phyloP scores from a whole-genome alignment of 2,888 invertebrate species.

The Lacanobia wlatinum region DNA sequence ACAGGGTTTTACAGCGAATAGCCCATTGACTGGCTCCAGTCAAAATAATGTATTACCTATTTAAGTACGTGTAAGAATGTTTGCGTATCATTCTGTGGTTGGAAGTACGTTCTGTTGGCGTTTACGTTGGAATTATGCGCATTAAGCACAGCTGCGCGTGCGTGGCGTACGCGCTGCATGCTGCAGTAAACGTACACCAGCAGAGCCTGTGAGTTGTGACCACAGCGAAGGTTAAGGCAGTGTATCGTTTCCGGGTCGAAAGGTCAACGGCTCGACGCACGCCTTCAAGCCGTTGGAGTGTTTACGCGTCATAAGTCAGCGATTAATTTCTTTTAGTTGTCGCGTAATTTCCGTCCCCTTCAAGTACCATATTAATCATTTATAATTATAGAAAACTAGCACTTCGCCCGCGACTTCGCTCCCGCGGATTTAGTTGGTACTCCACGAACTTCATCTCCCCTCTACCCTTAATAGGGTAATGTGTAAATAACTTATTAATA shows the following conservation, averaged over 20 bases:
- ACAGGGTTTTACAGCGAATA: slow-evolving; percentile 22
- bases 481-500: too few relatives aligned
- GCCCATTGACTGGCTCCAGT: slow-evolving; percentile 40
- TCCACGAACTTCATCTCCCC: too few relatives aligned
- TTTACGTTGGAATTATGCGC: slow-evolving; percentile 35
- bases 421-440: too few relatives aligned
- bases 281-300: slow-evolving; percentile 47
- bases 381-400: slow-evolving; percentile 13
- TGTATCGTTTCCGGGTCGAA: slow-evolving; percentile 76
- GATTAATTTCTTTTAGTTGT: slow-evolving; percentile 24
- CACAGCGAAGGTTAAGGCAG: slow-evolving; percentile 74
- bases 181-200: slow-evolving; percentile 51
- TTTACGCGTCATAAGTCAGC: slow-evolving; percentile 28
- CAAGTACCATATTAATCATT: background rate
- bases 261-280: slow-evolving; percentile 74
- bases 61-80: slow-evolving; percentile 59
- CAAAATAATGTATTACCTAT: slow-evolving; percentile 50
- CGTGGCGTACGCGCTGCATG: slow-evolving; percentile 3
- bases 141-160: slow-evolving; percentile 35
- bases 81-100: slow-evolving; percentile 31
- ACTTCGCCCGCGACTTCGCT: too few relatives aligned
- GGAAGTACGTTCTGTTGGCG: slow-evolving; percentile 55
- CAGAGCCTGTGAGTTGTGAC: slow-evolving; percentile 32
- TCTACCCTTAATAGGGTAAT: too few relatives aligned
- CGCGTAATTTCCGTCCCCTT: slow-evolving; percentile 10